A percentile compares a stretch with the other conserved stretches of the same genome.
Evolutionary conservation across 2,797 vertebrate species (phyloP).

Genomic region (Gadopsis marmoratus): DNA sequence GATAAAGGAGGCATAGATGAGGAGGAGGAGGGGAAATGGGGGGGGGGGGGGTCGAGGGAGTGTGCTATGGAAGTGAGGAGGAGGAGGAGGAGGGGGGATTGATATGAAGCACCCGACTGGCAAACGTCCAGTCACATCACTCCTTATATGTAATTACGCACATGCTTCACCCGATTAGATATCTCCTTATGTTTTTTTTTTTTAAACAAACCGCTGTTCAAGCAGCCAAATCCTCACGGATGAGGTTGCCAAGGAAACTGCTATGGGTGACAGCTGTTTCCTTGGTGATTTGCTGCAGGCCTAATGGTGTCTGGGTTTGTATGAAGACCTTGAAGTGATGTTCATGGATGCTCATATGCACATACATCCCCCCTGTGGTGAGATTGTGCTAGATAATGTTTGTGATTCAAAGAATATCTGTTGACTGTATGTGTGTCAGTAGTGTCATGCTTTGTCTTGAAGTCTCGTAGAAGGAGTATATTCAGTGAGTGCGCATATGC

Average conservation of each 20-base stretch:
- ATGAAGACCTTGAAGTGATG: constrained; percentile 50
- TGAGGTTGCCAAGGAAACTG: constrained; percentile 83
- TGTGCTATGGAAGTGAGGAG: constrained; percentile 29
- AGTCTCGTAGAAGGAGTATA: neutral
- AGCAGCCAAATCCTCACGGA: constrained; percentile 70
- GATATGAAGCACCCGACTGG: constrained; percentile 49
- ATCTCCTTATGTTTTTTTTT: constrained; percentile 45
- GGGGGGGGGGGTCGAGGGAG: constrained; percentile 39
- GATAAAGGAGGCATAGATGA: constrained; percentile 46
- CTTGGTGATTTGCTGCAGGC: constrained; percentile 81
- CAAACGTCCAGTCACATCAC: constrained; percentile 69
- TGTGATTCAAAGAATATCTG: neutral
- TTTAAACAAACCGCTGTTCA: constrained; percentile 60
- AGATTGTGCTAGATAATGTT: neutral
- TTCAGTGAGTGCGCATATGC: neutral
- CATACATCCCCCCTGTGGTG: neutral
- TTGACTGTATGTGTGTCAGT: constrained; percentile 8
- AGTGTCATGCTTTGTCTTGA: neutral
- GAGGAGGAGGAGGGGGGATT: constrained; percentile 17
- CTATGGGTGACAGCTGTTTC: constrained; percentile 84
- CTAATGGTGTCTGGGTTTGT: constrained; percentile 63
- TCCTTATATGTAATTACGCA: constrained; percentile 54
- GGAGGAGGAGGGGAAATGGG: neutral
- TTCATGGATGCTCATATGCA: constrained; percentile 17
- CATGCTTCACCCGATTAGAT: constrained; percentile 55